Evolutionary conservation across 2,113 vertebrate genomes (phyloP).

Genomic region (Capricornis sumatraensis): DNA sequence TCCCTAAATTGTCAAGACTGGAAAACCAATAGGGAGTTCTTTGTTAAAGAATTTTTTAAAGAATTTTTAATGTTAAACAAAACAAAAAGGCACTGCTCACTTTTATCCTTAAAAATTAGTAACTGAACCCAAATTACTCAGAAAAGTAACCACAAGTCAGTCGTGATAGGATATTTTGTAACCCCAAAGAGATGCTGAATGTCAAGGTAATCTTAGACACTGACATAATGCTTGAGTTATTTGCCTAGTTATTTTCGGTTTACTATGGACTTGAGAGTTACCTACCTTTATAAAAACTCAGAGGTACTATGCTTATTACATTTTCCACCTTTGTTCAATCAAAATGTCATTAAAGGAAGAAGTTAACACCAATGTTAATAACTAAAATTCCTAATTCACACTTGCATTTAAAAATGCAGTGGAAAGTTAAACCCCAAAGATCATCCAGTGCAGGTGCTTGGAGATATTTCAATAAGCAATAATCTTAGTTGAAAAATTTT

Average conservation of each 20-base stretch:
- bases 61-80: background rate
- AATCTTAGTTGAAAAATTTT: background rate
- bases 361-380: background rate
- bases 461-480: background rate
- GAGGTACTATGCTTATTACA: background rate
- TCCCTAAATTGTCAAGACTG: background rate
- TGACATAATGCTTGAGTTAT: background rate
- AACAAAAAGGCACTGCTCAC: background rate
- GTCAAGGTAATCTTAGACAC: background rate
- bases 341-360: slow-evolving; percentile 28
- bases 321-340: slow-evolving; percentile 20
- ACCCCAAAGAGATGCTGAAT: background rate
- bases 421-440: background rate
- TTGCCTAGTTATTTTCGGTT: slow-evolving; percentile 36
- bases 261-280: slow-evolving; percentile 1
- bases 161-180: background rate
- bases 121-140: background rate
- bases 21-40: background rate
- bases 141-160: background rate
- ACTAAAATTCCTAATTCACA: background rate
- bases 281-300: background rate
- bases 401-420: background rate
- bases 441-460: background rate
- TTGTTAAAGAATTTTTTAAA: background rate
- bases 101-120: slow-evolving; percentile 14